Evolutionary conservation across 1,140 invertebrate species (phyloP).

Genomic region (Camponotus pennsylvanicus): DNA sequence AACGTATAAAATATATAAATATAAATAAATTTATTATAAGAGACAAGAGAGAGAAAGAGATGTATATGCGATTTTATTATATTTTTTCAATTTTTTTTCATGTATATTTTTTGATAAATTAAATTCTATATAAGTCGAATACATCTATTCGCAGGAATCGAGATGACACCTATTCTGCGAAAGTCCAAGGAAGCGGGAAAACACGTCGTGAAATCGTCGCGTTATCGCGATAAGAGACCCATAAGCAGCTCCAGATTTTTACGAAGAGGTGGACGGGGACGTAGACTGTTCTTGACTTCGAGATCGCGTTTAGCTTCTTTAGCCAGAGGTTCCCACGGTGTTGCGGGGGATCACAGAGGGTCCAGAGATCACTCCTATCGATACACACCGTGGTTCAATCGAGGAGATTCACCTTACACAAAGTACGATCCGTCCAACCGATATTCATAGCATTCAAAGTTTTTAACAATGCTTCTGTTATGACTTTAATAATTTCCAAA

Average conservation of each 20-base stretch:
- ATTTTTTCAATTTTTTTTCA: background rate
- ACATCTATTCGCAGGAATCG: conserved; percentile 87
- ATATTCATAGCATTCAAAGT: background rate
- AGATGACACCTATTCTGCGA: conserved; percentile 95
- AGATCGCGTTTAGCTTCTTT: conserved; percentile 84
- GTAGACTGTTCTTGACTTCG: conserved; percentile 83
- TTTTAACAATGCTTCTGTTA: background rate
- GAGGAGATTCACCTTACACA: conserved; percentile 82
- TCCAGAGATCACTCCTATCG: conserved; percentile 82
- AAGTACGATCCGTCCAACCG: conserved; percentile 74
- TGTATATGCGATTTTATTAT: background rate
- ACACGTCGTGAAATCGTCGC: conserved; percentile 84
- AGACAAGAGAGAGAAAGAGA: background rate
- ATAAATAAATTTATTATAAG: too few species aligned
- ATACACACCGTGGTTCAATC: conserved; percentile 82
- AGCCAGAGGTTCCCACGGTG: conserved; percentile 81
- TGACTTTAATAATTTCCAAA: background rate
- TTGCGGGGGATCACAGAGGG: conserved; percentile 78
- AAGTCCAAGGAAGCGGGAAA: conserved; percentile 95
- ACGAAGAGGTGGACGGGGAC: conserved; percentile 86
- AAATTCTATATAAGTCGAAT: background rate
- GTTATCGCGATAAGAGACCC: conserved; percentile 86
- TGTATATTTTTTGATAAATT: background rate
- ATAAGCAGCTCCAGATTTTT: conserved; percentile 86
- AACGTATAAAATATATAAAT: conserved; percentile 1